These are phyloP conservation scores for Hecatera dysodea DNA, from an alignment of 2,888 invertebrate genomes.

Conservation along the genomic window DNA sequence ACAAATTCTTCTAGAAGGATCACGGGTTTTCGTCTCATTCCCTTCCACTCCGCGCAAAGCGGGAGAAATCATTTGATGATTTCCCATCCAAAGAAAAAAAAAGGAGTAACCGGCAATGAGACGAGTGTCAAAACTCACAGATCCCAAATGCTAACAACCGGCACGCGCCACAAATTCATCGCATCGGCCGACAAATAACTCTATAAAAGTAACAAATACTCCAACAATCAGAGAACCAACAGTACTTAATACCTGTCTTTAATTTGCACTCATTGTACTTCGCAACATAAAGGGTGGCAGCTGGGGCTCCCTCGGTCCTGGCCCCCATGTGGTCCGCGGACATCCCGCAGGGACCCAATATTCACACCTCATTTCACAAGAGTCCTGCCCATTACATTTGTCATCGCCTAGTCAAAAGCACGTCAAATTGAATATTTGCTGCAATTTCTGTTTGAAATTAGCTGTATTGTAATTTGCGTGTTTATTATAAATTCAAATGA, in stretches of 20 bases:
- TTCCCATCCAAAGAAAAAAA: no score
- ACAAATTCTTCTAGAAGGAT: no score
- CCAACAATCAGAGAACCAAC: conserved; percentile 72
- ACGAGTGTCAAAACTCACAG: conserved; percentile 5
- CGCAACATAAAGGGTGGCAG: conserved; percentile 81
- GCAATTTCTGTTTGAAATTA: conserved; percentile 72
- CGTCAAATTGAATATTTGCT: conserved; percentile 77
- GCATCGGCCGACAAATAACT: conserved; percentile 61
- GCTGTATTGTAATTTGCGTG: conserved; percentile 67
- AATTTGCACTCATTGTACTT: conserved; percentile 82
- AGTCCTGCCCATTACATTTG: conserved; percentile 84
- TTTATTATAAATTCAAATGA: conserved; percentile 52
- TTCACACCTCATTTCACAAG: conserved; percentile 90
- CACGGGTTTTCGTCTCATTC: no score
- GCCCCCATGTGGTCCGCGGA: conserved; percentile 77
- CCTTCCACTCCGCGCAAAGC: no score
- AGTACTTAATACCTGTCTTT: conserved; percentile 81
- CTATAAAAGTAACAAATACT: conserved; percentile 68
- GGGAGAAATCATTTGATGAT: no score
- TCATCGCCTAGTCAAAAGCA: conserved; percentile 77
- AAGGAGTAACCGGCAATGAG: neutral
- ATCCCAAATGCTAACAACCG: conserved; percentile 38
- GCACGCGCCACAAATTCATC: conserved; percentile 77
- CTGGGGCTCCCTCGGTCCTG: conserved; percentile 75
- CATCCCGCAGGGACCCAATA: conserved; percentile 87